Percentiles rank a stretch among this genome's conserved stretches.
These are phyloP conservation scores for Acanthornis magna DNA, from an alignment of 2,797 vertebrate species.

Conservation along the genomic window DNA sequence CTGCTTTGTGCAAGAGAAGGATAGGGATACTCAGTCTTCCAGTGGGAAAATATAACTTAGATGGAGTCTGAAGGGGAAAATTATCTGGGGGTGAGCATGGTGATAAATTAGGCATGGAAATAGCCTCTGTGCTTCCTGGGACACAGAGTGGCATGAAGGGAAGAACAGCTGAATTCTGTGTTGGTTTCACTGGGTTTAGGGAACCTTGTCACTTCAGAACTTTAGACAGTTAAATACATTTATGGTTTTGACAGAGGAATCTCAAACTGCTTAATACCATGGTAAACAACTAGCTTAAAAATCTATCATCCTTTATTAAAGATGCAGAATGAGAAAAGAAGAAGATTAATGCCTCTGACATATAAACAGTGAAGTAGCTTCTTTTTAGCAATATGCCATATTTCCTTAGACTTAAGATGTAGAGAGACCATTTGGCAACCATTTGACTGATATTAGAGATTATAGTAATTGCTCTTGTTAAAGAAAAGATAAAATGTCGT, in stretches of 20 bases:
- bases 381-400: neutral
- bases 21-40: rapidly evolving
- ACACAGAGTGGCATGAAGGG: neutral
- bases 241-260: slow-evolving; percentile 23
- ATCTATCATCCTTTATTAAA: slow-evolving; percentile 24
- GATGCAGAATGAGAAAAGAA: neutral
- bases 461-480: neutral
- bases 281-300: slow-evolving; percentile 23
- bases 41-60: neutral
- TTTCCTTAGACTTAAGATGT: neutral
- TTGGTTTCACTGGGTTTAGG: neutral
- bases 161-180: neutral
- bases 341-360: neutral
- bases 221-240: neutral
- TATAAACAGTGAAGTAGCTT: neutral
- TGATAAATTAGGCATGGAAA: neutral
- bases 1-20: neutral
- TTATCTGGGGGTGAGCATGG: neutral
- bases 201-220: slow-evolving; percentile 5
- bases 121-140: neutral
- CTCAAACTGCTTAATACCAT: neutral
- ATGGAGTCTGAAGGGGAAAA: neutral
- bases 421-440: neutral
- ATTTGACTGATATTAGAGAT: neutral
- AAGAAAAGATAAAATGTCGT: neutral